Evolutionary conservation across 2,797 vertebrate species (phyloP), one percentile per base, ranked within the genome.

Genomic region (Emys orbicularis): DNA sequence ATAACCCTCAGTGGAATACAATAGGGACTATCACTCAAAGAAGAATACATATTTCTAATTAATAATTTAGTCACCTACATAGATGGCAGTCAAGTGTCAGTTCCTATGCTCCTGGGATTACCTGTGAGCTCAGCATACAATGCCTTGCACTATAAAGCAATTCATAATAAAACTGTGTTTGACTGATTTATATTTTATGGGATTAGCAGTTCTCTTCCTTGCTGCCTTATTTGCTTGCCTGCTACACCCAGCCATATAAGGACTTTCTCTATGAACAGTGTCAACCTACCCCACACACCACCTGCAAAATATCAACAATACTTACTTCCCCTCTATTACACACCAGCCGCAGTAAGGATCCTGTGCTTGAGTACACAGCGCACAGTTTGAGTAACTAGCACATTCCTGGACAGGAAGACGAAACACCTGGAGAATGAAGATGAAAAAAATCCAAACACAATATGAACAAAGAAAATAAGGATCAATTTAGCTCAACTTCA

Each of bases 291-390:
- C 9, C 21, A 41, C n/a, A 61, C 3, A n/a, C 2, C 6, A 49
- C 27, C 12, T 77, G 47, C 54, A 84, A n/a, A 49, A 1, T 19
- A 0, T 8, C 0, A 0, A 76, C 56, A 81, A 84, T 87, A 94
- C 98, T 98, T 96, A 99, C 99, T 99, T 99, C 98, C 99, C 99
- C 98, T 99, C 99, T 74, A 98, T 95, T 59, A 99, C 99, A 52
- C 99, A 99, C 99, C 99, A 99, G 97, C 99, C 99, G 9, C 99
- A 99, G 98, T 99, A 99, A 0, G 99, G 99, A 95, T 99, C 99
- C 97, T 94, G 98, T 2, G 99, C 98, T 19, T 97, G 97, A 41
- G 98, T 98, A 56, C 99, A 99, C 50, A 99, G 99, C 53, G 98
- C 97, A 80, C 99, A 99, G 98, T 98, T 98, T 0, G 50, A 94